Base-by-base conservation (phyloP, 1,140 invertebrate genomes). In the Drosophila pseudoobscura region DNA sequence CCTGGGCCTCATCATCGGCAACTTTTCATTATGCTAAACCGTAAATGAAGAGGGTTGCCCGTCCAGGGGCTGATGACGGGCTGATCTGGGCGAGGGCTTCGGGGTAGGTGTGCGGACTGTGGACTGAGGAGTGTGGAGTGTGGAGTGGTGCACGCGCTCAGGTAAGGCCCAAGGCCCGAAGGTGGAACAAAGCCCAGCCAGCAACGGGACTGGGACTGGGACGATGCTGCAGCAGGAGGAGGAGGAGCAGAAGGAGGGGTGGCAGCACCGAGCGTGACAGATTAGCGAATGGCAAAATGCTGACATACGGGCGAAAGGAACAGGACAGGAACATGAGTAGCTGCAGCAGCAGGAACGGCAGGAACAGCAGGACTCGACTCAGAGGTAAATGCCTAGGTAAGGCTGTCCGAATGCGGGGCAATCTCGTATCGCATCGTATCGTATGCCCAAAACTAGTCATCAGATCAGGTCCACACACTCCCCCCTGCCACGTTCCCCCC, bases 21-120 rank as follows among this genome's bases (percentile, higher is more conserved):
- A 83, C 75, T 88, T 88, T 88, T 88, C 82, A 87, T 88, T 85
- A 85, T 85, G 82, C 82, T 87, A 85, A 85, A 82, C 82, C 82
- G 69, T 87, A 85, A 85, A 85, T 85, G 82, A 87, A 87, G 82
- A 87, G 82, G 82, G 82, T 87, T 87, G 82, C 46, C 56, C 35
- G 6, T 47, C 15, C 11, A 26, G 61, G 41, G 24, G 13, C 35
- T 0, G 7, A 15, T 39, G 49, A n/a, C 29, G 26, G 31, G 20
- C 20, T 2, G 29, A 4, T 20, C 39, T n/a, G n/a, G 13, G 11
- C 20, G 13, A 7, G 17, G 47, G 24, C 26, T 29, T 41, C 9
- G 52, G 54, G 47, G 8, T 31, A 26, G 24, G 24, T 58, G 49
- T 61, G 52, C 7, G 29, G 29, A 31, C 77, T 76, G 60, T 54